These are phyloP conservation scores for Drosophila hamatofila DNA, from an alignment of 2,888 invertebrate species.

Conservation along the genomic window DNA sequence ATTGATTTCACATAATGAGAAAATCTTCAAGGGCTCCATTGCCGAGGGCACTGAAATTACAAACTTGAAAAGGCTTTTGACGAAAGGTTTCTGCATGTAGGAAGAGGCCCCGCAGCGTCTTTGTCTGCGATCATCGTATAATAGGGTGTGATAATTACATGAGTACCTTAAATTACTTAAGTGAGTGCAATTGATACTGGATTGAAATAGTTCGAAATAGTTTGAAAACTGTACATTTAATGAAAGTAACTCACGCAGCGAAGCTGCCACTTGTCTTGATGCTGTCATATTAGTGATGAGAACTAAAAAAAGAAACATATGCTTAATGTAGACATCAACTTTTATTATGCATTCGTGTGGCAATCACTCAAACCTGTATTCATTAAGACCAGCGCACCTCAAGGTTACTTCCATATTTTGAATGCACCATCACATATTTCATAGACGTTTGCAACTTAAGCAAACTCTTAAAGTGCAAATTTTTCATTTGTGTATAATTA, in stretches of 20 bases:
- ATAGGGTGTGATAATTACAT: conserved; percentile 50
- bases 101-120: conserved; percentile 48
- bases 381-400: conserved; percentile 49
- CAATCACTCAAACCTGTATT: conserved; percentile 43
- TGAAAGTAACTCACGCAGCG: not conserved
- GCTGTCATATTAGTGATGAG: conserved; percentile 18
- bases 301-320: not conserved
- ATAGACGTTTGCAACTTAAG: conserved; percentile 27
- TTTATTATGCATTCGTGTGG: conserved; percentile 19
- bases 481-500: conserved; percentile 30
- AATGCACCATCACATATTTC: conserved; percentile 42
- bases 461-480: conserved; percentile 53
- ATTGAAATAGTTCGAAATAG: conserved; percentile 6
- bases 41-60: conserved; percentile 35
- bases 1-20: conserved; percentile 67
- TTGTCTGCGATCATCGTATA: conserved; percentile 37
- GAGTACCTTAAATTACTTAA: conserved; percentile 44
- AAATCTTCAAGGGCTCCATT: conserved; percentile 52
- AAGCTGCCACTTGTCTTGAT: not conserved
- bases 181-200: conserved; percentile 29
- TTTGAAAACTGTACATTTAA: not conserved
- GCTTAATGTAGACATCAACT: conserved; percentile 4
- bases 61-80: conserved; percentile 54
- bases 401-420: conserved; percentile 44
- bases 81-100: conserved; percentile 43